Evolutionary conservation across 2,888 invertebrate genomes (phyloP).

Genomic region (Tineola bisselliella): DNA sequence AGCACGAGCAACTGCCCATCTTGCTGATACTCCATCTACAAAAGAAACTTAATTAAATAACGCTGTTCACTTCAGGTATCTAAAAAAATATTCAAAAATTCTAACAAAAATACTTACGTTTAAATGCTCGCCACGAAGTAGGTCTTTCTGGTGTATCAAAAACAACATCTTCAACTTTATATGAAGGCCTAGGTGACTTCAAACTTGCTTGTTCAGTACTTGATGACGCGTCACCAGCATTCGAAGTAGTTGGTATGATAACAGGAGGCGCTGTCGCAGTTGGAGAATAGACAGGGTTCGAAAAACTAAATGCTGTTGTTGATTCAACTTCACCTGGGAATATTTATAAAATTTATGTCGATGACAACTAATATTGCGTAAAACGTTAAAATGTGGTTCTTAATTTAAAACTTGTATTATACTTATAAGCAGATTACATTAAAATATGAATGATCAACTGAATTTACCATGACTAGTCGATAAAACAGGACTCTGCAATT

Average conservation of each 20-base stretch:
- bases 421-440: too few species aligned
- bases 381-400: too few species aligned
- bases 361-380: too few species aligned
- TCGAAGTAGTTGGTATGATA: constrained; percentile 25
- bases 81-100: too few species aligned
- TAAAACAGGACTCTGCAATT: constrained; percentile 74
- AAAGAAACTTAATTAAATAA: too few species aligned
- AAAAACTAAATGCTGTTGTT: constrained; percentile 74
- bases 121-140: constrained; percentile 53
- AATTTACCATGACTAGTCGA: constrained; percentile 36
- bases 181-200: constrained; percentile 65
- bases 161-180: constrained; percentile 82
- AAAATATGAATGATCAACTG: not conserved
- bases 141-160: constrained; percentile 68
- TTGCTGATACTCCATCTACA: constrained; percentile 73
- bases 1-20: constrained; percentile 83
- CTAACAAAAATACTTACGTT: constrained; percentile 48
- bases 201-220: constrained; percentile 21
- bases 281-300: constrained; percentile 87
- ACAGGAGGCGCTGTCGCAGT: constrained; percentile 44
- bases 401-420: too few species aligned
- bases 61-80: constrained; percentile 14
- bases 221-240: constrained; percentile 31
- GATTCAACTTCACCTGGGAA: constrained; percentile 53
- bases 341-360: too few species aligned